Evolutionary conservation across 2,113 vertebrate species (phyloP).

Genomic region (Ciconia maguari): DNA sequence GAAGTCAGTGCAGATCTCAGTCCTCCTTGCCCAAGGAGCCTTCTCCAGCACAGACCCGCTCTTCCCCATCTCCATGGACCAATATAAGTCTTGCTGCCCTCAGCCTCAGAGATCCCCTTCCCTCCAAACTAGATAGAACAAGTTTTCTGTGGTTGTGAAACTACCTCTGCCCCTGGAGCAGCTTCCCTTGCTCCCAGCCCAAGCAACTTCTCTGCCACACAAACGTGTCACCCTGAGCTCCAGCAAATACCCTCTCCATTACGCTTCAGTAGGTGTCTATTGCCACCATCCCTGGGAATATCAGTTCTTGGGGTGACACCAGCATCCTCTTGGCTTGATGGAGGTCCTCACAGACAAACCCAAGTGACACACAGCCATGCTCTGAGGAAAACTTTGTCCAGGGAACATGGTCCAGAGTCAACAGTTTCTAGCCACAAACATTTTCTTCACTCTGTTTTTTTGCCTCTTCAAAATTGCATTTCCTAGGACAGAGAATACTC

Average conservation of each 20-base stretch:
- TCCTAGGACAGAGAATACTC: background rate
- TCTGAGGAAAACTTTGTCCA: background rate
- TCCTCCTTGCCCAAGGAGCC: background rate
- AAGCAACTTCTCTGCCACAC: background rate
- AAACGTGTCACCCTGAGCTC: background rate
- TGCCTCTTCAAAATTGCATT: background rate
- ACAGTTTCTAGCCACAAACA: background rate
- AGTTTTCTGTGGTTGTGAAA: no score
- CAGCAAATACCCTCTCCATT: background rate
- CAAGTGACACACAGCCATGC: background rate
- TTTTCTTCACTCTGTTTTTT: background rate
- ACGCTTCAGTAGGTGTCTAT: fast-evolving
- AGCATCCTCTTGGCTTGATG: background rate
- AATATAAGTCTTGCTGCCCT: no score
- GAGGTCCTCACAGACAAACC: background rate
- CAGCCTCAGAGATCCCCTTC: background rate
- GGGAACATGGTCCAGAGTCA: background rate
- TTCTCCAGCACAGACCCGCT: background rate
- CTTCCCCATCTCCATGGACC: background rate
- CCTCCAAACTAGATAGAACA: background rate
- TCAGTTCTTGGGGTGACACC: background rate
- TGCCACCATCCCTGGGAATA: background rate
- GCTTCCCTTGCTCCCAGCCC: background rate
- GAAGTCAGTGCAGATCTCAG: background rate
- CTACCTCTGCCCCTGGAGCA: background rate